Evolutionary conservation across 2,113 vertebrate species (phyloP), one percentile per base, ranked within the genome.

Genomic region (Semicossyphus pulcher): DNA sequence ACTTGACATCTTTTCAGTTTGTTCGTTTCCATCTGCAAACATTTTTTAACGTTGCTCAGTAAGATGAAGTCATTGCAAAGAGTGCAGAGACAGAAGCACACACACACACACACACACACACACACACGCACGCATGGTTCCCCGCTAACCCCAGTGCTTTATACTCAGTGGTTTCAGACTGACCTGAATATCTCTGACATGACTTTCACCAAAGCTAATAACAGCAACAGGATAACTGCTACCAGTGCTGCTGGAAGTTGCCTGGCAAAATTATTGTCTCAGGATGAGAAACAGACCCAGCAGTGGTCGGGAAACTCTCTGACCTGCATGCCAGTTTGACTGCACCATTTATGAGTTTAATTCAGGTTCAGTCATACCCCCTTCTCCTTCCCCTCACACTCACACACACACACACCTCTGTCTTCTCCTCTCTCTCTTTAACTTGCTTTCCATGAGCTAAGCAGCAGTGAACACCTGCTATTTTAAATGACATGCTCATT

Each of bases 121-220:
- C 61, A 80, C 69, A 68, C 59, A 62, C 41, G 44, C 65, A 63
- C 32, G 41, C 69, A 47, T 31, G 42, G 58, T 59, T 83, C 75
- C 48, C 82, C 83, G 72, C 78, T 23, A 81, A 80, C 76, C 69
- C 70, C 54, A 58, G 8, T 58, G 72, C 62, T 89, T 86, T 80
- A 73, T 73, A 86, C 85, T 83, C 59, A 7, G 87, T 66, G 89
- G 89, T 90, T 91, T 80, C 12, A 72, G 68, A 68, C 84, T 89
- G 88, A 89, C 84, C 91, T 73, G 79, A 91, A 91, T 92, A 87
- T 91, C 88, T 90, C 75, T 76, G 76, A 78, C 89, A 79, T 87
- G 84, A 90, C 87, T 90, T 89, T 75, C 62, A 80, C 82, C 83
- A 77, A 82, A 73, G 86, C 83, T 91, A 91, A 91, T 91, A 90